Evolutionary conservation across 23 tunicate genomes (phyloP), one percentile per base, ranked within the genome.

Genomic region (Botrylloides violaceus): DNA sequence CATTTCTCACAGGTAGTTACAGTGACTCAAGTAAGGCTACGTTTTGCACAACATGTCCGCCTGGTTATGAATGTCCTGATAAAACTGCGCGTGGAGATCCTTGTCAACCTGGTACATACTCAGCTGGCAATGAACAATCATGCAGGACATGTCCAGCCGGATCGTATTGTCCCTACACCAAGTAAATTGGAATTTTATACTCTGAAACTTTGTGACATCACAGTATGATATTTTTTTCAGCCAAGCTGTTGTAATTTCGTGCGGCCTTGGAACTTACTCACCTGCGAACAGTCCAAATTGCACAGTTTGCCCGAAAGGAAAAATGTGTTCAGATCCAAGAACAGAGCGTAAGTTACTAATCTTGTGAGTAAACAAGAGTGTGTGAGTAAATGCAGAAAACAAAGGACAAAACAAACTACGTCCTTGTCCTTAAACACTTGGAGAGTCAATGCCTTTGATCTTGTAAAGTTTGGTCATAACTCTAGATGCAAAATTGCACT

Each of bases 201-300:
- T 2, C n/a, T 59, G 7, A 59, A 12, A 12, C 7, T 22, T 22
- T 59, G 7, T 26, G 23, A 9, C 6, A 59, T 59, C 23, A 59
- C 30, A 21, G 18, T 59, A 6, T 59, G 55, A 58, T 4, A 37
- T 68, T 68, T 19, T 43, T n/a, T 68, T 23, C 65, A 90, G 97
- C 43, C 97, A 79, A 90, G 82, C 65, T 18, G 75, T 70, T 4
- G 62, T 58, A 15, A 73, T 90, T 18, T 62, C 76, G 15, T 90
- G 97, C 62, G 79, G 84, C 6, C 97, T 84, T 24, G 97, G 97
- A 1, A 65, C 76, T 21, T 90, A 73, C 48, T 74, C 90, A 0
- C 6, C 26, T 4, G 81, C 32, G 33, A 28, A 39, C 5, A n/a
- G 55, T 0, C 24, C 61, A 1, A 19, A 59, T 1, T 90, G 97